Conservation (phyloP, 2,888 invertebrate species). For the Melipona bicolor region DNA sequence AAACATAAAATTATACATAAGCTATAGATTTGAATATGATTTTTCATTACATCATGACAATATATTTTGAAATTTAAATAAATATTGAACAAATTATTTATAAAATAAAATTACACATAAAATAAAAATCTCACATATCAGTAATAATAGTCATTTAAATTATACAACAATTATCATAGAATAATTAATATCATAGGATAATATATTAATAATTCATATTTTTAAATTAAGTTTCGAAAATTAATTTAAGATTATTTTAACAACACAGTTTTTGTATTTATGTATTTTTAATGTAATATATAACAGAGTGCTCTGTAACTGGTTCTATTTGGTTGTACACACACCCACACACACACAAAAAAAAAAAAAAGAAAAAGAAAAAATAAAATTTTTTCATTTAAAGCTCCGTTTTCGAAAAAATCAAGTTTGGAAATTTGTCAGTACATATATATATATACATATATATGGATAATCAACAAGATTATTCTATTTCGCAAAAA, state of each 20-base stretch:
- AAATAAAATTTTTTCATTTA: too few species aligned
- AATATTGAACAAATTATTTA: not conserved
- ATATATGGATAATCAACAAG: too few species aligned
- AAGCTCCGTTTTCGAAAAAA: too few species aligned
- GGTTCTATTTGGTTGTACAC: too few species aligned
- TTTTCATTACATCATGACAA: not conserved
- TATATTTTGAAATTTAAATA: not conserved
- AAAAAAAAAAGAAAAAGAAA: too few species aligned
- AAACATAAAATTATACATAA: conserved; percentile 18
- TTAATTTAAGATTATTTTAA: not conserved
- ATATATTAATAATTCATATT: not conserved
- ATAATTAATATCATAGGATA: not conserved
- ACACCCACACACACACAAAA: too few species aligned
- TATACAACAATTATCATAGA: not conserved
- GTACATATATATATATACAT: too few species aligned
- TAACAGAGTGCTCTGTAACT: too few species aligned
- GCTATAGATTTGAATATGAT: not conserved
- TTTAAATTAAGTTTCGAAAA: not conserved
- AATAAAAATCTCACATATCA: too few species aligned
- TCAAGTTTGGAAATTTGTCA: too few species aligned
- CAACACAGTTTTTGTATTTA: not conserved
- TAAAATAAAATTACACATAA: too few species aligned
- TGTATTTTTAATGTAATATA: not conserved
- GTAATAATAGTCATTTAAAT: not conserved
- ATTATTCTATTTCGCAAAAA: too few species aligned